Evolutionary conservation across 2,797 vertebrate species (phyloP), one percentile per base, ranked within the genome.

Genomic region (Mus minutoides): DNA sequence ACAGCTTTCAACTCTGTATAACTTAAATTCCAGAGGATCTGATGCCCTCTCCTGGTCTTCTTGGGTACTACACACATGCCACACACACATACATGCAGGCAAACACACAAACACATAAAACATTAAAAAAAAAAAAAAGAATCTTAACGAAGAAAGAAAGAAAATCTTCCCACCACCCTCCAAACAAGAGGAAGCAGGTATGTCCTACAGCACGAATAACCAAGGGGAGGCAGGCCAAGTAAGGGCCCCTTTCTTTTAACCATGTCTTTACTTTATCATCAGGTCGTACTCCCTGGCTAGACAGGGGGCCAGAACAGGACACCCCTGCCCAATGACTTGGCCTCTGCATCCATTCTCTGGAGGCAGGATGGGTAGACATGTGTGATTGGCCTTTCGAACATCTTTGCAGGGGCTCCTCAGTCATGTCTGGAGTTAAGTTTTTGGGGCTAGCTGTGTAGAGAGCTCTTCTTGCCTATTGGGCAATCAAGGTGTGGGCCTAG

Each of bases 301-400:
- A n/a, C 4, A 10, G 2, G 29, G n/a, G 22, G 12, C n/a, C 22
- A 19, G n/a, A 3, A 52, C 10, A 71, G 40, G 4, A 14, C 0
- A 5, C 26, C 11, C 11, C 34, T 8, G 13, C 14, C 52, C 2
- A 22, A 0, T 12, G 40, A 86, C 24, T 46, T 2, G 14, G 7
- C 6, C 29, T 73, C 88, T 0, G 0, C 3, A n/a, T 14, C 12
- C 7, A 2, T 14, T 64, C 17, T 19, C 6, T 0, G 31, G 4
- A 6, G 14, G 12, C 29, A 26, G 43, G 16, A 26, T 21, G 46
- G 73, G 22, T 67, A 29, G 62, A 62, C 0, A 0, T 10, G 22
- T 62, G 46, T 54, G 14, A 17, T 2, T 22, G 12, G 3, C 75
- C 40, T 83, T 77, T 43, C 3, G 52, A 62, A 3, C n/a, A 6